Conservation (phyloP, 2,113 vertebrate genomes). For the Erinaceus europaeus region DNA sequence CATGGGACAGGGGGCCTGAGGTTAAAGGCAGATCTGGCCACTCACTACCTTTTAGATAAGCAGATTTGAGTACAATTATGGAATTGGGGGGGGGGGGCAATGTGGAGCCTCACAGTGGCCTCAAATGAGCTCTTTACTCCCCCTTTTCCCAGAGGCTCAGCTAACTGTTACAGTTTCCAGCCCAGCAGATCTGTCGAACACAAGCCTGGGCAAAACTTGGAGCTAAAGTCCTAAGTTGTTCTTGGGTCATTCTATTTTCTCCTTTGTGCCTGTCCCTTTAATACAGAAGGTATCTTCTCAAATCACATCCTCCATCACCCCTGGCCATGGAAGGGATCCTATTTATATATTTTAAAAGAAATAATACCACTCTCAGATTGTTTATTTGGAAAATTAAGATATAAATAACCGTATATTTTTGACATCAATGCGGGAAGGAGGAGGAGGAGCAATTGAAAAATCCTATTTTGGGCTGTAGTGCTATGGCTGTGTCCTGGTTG, state of each 20-base stretch:
- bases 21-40: background rate
- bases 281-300: slow-evolving; percentile 37
- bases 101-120: background rate
- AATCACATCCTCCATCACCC: slow-evolving; percentile 41
- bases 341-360: slow-evolving; percentile 37
- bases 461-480: slow-evolving; percentile 41
- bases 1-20: background rate
- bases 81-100: background rate
- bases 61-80: background rate
- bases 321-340: slow-evolving; percentile 23
- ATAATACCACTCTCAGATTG: slow-evolving; percentile 24
- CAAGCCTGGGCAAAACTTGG: background rate
- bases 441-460: slow-evolving; percentile 24
- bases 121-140: background rate
- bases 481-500: slow-evolving; percentile 31
- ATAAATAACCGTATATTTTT: slow-evolving; percentile 64
- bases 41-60: background rate
- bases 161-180: background rate
- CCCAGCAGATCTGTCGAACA: background rate
- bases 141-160: background rate
- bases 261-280: slow-evolving; percentile 37
- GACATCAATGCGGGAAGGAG: slow-evolving; percentile 30
- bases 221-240: background rate
- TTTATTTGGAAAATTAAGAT: slow-evolving; percentile 66
- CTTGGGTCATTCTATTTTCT: slow-evolving; percentile 47